Evolutionary conservation across 2,113 vertebrate genomes (phyloP).

Genomic region (Zootoca vivipara): DNA sequence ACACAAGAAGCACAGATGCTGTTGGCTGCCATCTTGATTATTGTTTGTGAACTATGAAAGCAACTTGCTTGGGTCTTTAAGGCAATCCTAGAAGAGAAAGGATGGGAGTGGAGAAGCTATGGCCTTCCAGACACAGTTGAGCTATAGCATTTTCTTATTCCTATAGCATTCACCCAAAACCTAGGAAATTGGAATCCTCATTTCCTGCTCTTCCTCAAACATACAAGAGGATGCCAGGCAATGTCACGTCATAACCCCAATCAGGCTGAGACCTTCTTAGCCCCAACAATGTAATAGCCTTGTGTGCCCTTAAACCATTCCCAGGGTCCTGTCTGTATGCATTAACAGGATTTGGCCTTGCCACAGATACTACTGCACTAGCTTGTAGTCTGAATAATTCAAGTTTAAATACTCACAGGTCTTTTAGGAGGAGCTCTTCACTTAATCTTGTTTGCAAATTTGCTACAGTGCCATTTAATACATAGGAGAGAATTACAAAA

Average conservation of each 20-base stretch:
- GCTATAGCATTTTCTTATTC: too few relatives aligned
- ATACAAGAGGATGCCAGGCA: neutral
- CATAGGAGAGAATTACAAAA: neutral
- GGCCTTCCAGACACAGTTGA: too few relatives aligned
- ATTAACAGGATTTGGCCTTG: neutral
- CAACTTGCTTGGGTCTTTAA: too few relatives aligned
- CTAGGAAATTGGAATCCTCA: neutral
- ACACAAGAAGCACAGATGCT: too few relatives aligned
- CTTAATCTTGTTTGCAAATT: conserved; percentile 16
- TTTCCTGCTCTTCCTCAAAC: neutral
- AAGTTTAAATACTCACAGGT: neutral
- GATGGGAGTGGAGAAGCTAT: too few relatives aligned
- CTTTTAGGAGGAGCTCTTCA: neutral
- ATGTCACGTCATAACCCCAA: neutral
- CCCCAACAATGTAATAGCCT: neutral
- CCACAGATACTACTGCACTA: neutral
- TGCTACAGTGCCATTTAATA: neutral
- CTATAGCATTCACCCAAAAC: neutral
- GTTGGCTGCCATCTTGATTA: too few relatives aligned
- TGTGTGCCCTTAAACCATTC: neutral
- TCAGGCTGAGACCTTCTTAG: neutral
- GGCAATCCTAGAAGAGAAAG: too few relatives aligned
- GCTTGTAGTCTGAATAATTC: neutral
- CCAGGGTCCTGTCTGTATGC: neutral
- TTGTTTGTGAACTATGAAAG: too few relatives aligned